Evolutionary conservation across 2,888 invertebrate species (phyloP).

Genomic region (Torymus aiolomorphi): DNA sequence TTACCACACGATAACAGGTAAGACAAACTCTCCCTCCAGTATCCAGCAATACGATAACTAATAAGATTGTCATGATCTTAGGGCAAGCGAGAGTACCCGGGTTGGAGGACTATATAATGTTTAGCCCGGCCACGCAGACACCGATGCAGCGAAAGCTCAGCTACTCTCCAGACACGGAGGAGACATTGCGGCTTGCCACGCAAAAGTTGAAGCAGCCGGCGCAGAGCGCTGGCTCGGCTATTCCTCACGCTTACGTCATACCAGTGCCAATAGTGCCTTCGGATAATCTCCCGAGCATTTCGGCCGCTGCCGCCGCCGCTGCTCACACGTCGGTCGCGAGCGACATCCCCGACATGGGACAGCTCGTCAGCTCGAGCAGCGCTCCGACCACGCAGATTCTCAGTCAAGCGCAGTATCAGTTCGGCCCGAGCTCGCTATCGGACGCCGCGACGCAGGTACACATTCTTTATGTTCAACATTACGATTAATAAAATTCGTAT

Average conservation of each 20-base stretch:
- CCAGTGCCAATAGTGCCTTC: constrained; percentile 74
- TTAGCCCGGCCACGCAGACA: constrained; percentile 71
- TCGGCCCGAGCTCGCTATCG: constrained; percentile 66
- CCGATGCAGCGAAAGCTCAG: constrained; percentile 70
- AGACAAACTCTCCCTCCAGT: constrained; percentile 18
- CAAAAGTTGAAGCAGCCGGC: constrained; percentile 70
- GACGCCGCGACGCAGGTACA: constrained; percentile 62
- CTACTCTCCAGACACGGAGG: constrained; percentile 72
- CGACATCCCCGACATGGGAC: constrained; percentile 42
- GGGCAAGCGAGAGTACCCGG: constrained; percentile 71
- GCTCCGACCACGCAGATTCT: constrained; percentile 61
- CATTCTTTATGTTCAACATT: background rate
- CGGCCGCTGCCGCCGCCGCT: constrained; percentile 39
- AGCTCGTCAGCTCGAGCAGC: constrained; percentile 59
- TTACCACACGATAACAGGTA: constrained; percentile 72
- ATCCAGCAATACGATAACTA: too few species aligned
- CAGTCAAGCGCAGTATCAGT: constrained; percentile 68
- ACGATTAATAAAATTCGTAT: background rate
- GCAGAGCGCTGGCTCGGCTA: constrained; percentile 63
- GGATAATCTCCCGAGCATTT: constrained; percentile 67
- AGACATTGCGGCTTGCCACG: constrained; percentile 72
- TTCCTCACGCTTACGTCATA: constrained; percentile 73
- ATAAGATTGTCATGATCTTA: constrained; percentile 28
- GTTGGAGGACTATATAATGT: constrained; percentile 73
- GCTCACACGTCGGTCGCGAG: constrained; percentile 32